Base-by-base conservation (phyloP, 2,888 invertebrate species). In the Lasius platythorax region DNA sequence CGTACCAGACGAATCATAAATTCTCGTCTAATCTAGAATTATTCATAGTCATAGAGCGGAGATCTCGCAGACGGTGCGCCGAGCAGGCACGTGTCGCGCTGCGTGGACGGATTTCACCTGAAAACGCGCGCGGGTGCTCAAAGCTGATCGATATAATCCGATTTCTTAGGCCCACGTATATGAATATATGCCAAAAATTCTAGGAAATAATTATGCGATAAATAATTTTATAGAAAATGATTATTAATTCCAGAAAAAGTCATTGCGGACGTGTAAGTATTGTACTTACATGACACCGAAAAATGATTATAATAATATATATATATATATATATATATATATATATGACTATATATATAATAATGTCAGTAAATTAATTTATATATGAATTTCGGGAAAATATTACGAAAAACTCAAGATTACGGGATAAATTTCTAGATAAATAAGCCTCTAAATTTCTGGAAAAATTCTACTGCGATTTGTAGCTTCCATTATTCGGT, bases 11-110 rank as follows among this genome's bases (percentile, higher is more conserved):
- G 33, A 81, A 33, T 50, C 86, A 89, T 89, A 89, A 89, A 89
- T 89, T 86, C 88, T 74, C 40, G 76, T 83, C 68, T 89, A 86
- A 87, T 89, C 84, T 89, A 53, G 85, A 86, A 86, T 89, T 87
- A 89, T 87, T 89, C 88, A 89, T 88, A 85, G 46, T 53, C n/a
- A n/a, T 37, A 56, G 23, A 23, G 33, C 66, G 15, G 67, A 79
- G 75, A 73, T 84, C 33, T 84, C 33, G 78, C 72, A 58, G 68
- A 64, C 68, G 50, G 40, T 76, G 33, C 43, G 66, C 74, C 64
- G 68, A 61, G 64, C 37, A 61, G 68, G 64, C 75, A 66, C 58
- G 61, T 70, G 58, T 56, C 58, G 70, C n/a, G 37, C 15, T 33
- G 50, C 74, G 63, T 64, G 66, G 83, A 85, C 56, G 56, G 50